Conservation (phyloP, 2,888 invertebrate genomes). For the Cataglyphis rosenhaueri region DNA sequence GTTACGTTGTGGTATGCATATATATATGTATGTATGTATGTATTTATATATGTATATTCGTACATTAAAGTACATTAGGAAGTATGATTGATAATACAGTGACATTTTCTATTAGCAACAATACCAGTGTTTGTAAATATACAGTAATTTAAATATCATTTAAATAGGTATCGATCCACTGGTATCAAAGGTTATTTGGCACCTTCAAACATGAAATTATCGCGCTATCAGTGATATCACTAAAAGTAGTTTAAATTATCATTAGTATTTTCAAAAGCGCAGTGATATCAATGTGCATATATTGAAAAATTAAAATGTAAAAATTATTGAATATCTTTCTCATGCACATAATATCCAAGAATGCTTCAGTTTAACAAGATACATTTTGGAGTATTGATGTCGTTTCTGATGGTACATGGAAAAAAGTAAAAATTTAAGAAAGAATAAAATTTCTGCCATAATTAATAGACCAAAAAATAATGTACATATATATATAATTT, state of each 20-base stretch:
- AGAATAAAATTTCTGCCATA: not conserved
- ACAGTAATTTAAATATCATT: not conserved
- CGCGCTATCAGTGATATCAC: not conserved
- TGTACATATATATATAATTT: too few species aligned
- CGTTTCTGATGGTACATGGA: not conserved
- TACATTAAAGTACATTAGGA: conserved; percentile 17
- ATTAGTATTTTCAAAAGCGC: not conserved
- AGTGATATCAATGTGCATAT: not conserved
- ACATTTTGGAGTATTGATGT: not conserved
- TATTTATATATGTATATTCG: not conserved
- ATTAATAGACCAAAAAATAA: not conserved
- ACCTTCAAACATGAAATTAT: not conserved
- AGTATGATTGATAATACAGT: conserved; percentile 1
- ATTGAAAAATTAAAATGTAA: not conserved
- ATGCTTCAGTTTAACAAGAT: not conserved
- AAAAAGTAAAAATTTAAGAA: not conserved
- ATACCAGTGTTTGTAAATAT: not conserved
- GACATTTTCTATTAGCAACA: conserved; percentile 3
- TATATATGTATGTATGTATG: too few species aligned
- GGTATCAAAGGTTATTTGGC: not conserved
- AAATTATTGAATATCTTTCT: not conserved
- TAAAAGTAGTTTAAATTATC: conserved; percentile 16
- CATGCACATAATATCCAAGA: not conserved
- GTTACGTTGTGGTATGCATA: not conserved
- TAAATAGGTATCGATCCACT: not conserved